Evolutionary conservation across 2,888 invertebrate genomes (phyloP), one percentile per base, ranked within the genome.

Genomic region (Dryadula phaetusa): DNA sequence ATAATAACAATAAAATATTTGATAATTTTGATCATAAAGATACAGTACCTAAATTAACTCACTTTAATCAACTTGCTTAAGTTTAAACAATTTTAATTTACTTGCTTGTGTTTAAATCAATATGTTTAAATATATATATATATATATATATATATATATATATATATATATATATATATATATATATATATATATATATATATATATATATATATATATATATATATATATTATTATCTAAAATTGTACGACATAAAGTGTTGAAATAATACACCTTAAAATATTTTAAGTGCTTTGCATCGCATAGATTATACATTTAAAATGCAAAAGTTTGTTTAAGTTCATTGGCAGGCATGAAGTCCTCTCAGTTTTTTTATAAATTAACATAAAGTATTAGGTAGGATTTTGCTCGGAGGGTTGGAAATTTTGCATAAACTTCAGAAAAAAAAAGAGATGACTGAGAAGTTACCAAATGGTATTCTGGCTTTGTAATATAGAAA

Each of bases 361-460:
- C 5, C n/a, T 1, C 34, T 53, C 12, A 4, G 34, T 54, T 37
- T 34, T 37, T 54, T 37, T 34, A 37, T 20, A 37, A 20, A 54
- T 37, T 34, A 20, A 16, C 53, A 34, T 53, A 53, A 54, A 20
- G 20, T 34, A 20, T 34, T 20, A 54, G 18, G 12, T 54, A 54
- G 53, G 18, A 20, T 54, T 54, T 34, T 14, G 1, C 20, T 20
- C 20, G 34, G 53, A 2, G 14, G 8, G 18, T 54, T 54, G 28
- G 14, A 54, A 54, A 54, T 34, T 32, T 34, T 34, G 34, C 34
- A 34, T 34, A 14, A 53, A 34, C 7, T 34, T 34, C 47, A 49
- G 47, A 25, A 25, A 25, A 49, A 42, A 25, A 25, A 49, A 47
- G 14, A 25, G 25, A n/a, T 20, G 12, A 54, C 6, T 54, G 18